Evolutionary conservation across 2,797 vertebrate genomes (phyloP), one percentile per base, ranked within the genome.

Genomic region (Labroides dimidiatus): DNA sequence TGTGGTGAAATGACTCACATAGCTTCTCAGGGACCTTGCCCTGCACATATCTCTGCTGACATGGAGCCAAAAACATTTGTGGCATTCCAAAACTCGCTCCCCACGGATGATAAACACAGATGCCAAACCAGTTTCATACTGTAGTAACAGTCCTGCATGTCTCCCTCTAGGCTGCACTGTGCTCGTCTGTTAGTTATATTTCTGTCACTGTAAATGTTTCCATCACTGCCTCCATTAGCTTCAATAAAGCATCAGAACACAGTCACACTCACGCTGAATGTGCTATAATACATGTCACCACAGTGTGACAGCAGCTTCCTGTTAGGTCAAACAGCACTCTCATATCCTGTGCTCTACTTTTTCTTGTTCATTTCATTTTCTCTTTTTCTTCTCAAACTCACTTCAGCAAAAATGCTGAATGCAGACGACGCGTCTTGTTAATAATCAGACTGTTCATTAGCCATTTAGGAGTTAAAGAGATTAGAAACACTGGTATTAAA

Each of bases 31-130:
- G 52, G 67, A 72, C 85, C 79, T 87, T 78, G 71, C 66, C 66
- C 67, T 70, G 54, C 74, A 57, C 69, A 72, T 81, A 81, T 80
- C 84, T 77, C 70, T 51, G 50, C 71, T 81, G 79, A 84, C 82
- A 70, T 48, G 19, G 42, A 59, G 72, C 70, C 85, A 84, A 55
- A 85, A 87, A 86, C 76, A 86, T 82, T 75, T 82, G 65, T 67
- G 83, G 80, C 77, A 86, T 88, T 87, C 48, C 62, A 75, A 52
- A 74, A 50, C 67, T 58, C 57, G 14, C 65, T 77, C 58, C 53
- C 56, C 58, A 39, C 11, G 62, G 65, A 59, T 9, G 11, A 43
- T 44, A 51, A 54, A 39, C 69, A 23, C 50, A 50, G 55, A 49
- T 16, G 20, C 47, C 45, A 55, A 74, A 72, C 52, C 62, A 65